A percentile compares a stretch with the other conserved stretches of the same genome.
These are phyloP conservation scores for Clavelina lepadiformis DNA, from an alignment of 23 tunicate genomes.

Conservation along the genomic window DNA sequence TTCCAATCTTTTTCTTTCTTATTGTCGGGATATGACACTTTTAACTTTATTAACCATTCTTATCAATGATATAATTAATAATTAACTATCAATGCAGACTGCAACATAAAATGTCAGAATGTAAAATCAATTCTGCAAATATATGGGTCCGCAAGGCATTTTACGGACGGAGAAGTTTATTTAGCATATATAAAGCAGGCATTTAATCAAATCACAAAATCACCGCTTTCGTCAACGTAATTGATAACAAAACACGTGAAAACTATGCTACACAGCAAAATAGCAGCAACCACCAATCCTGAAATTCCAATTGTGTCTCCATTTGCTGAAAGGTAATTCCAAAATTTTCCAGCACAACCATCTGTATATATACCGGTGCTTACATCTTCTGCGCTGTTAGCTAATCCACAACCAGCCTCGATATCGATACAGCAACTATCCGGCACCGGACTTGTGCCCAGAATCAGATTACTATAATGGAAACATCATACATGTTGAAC, in stretches of 20 bases:
- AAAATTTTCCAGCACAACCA: conserved; percentile 25
- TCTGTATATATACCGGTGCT: conserved; percentile 2
- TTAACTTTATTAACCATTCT: too few relatives aligned
- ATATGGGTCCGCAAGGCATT: too few relatives aligned
- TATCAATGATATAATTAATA: too few relatives aligned
- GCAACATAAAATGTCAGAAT: too few relatives aligned
- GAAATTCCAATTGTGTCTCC: background rate
- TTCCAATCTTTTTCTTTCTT: too few relatives aligned
- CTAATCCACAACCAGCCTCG: conserved; percentile 25
- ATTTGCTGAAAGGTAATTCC: conserved; percentile 13
- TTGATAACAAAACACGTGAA: conserved; percentile 10
- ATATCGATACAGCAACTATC: conserved; percentile 37
- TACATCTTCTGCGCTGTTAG: background rate
- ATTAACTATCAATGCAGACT: too few relatives aligned
- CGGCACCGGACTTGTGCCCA: conserved; percentile 30
- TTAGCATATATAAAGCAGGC: too few relatives aligned
- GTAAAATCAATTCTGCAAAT: too few relatives aligned
- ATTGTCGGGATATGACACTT: too few relatives aligned
- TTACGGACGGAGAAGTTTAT: too few relatives aligned
- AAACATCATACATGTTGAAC: too few relatives aligned
- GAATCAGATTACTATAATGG: background rate
- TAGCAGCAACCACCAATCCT: conserved; percentile 7
- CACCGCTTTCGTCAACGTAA: conserved; percentile 4
- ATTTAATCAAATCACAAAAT: too few relatives aligned
- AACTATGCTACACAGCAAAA: conserved; percentile 8